Conservation (phyloP, 1,140 invertebrate genomes). For the Paracyclopina nana region DNA sequence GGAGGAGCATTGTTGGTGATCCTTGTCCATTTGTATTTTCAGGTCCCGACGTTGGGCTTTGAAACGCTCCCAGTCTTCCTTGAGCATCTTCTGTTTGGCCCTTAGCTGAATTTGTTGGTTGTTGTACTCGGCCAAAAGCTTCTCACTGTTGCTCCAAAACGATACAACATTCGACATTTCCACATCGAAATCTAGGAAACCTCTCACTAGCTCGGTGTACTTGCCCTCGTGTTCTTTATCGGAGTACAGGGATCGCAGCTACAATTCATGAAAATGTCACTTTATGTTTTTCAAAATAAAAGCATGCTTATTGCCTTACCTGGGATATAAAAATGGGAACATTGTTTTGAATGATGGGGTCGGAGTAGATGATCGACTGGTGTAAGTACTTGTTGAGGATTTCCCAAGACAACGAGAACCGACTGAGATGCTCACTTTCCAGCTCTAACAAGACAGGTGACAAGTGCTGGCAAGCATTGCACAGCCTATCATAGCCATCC, state of each 20-base stretch:
- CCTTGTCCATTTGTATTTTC: too few species aligned
- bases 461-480: constrained; percentile 33
- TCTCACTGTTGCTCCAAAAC: constrained; percentile 36
- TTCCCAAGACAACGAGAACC: constrained; percentile 39
- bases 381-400: constrained; percentile 40
- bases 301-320: constrained; percentile 23
- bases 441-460: constrained; percentile 34
- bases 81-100: constrained; percentile 33
- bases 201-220: constrained; percentile 33
- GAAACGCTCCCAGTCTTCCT: constrained; percentile 36
- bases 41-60: constrained; percentile 31
- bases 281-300: constrained; percentile 9
- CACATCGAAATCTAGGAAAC: constrained; percentile 38
- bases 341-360: constrained; percentile 38
- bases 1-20: too few species aligned
- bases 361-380: constrained; percentile 38
- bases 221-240: constrained; percentile 28
- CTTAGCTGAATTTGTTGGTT: constrained; percentile 30
- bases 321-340: constrained; percentile 34
- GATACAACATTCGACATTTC: constrained; percentile 38
- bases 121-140: constrained; percentile 37
- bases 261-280: not conserved
- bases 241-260: constrained; percentile 1
- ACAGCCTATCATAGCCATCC: constrained; percentile 38
- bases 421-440: constrained; percentile 33